A percentile compares a stretch with the other conserved stretches of the same genome.
Conservation (phyloP, 2,113 vertebrate genomes). For the Gobio gobio region DNA sequence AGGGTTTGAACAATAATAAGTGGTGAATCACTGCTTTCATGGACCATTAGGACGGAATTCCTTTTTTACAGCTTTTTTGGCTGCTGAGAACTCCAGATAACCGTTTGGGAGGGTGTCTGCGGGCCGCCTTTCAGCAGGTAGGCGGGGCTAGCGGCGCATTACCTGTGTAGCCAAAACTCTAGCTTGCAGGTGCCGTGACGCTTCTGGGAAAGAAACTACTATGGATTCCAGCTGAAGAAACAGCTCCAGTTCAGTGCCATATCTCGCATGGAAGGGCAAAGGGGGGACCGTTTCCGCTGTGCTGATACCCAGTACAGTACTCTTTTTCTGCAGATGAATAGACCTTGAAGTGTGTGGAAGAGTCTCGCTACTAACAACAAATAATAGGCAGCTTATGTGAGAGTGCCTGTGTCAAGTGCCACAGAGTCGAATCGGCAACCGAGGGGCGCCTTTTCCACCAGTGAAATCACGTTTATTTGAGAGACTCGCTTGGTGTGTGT, state of each 20-base stretch:
- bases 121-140: conserved; percentile 25
- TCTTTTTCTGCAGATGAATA: conserved; percentile 61
- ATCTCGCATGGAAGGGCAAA: not conserved
- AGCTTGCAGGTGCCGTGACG: conserved; percentile 39
- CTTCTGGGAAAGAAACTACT: conserved; percentile 25
- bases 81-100: conserved; percentile 59
- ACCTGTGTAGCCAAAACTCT: conserved; percentile 38
- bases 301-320: conserved; percentile 16
- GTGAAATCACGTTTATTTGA: conserved; percentile 63
- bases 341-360: conserved; percentile 64
- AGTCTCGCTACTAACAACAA: conserved; percentile 67
- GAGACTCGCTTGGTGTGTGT: conserved; percentile 63
- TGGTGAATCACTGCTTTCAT: conserved; percentile 65
- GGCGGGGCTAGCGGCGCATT: not conserved
- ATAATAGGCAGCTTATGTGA: conserved; percentile 75
- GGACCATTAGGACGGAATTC: conserved; percentile 68
- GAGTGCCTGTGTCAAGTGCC: conserved; percentile 66
- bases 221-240: conserved; percentile 62
- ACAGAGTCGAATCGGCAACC: conserved; percentile 67
- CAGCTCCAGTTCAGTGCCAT: not conserved
- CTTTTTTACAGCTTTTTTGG: conserved; percentile 56
- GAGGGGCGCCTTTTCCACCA: conserved; percentile 70
- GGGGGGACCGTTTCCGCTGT: not conserved
- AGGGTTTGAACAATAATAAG: conserved; percentile 63
- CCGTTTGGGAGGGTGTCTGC: conserved; percentile 52